phyloP scores from a whole-genome alignment of 53 echinoderm and acorn worm genomes.

The Mesocentrotus franciscanus region DNA sequence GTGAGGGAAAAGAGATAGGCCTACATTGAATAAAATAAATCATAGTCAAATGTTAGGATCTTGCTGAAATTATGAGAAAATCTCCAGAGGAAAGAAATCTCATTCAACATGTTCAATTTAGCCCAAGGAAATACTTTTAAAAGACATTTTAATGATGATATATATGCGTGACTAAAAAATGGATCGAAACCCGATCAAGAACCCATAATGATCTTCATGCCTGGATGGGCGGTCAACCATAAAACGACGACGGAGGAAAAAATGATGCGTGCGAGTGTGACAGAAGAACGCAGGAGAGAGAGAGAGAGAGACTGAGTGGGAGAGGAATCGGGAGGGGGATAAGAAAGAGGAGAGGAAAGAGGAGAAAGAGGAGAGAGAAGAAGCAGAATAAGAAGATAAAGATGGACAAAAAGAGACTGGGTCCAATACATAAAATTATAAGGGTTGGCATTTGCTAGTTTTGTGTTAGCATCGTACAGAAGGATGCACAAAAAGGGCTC shows the following conservation, averaged over 20 bases:
- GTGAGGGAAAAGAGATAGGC: too few species aligned
- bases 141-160: not conserved
- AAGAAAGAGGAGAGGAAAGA: not conserved
- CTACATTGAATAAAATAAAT: too few species aligned
- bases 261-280: not conserved
- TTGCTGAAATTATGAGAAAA: not conserved
- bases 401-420: not conserved
- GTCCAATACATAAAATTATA: too few species aligned
- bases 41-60: too few species aligned
- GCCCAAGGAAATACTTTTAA: not conserved
- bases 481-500: too few species aligned
- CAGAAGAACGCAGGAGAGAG: not conserved
- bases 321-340: not conserved
- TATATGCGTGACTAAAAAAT: not conserved
- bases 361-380: not conserved
- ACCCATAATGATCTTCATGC: not conserved
- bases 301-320: not conserved
- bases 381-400: not conserved
- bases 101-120: not conserved
- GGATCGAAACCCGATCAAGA: not conserved
- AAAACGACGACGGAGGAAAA: not conserved
- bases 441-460: too few species aligned
- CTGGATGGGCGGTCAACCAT: not conserved
- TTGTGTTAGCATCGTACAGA: too few species aligned
- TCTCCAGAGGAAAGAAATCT: not conserved